Base-by-base conservation (phyloP, 2,797 vertebrate genomes). In the Cynodonichthys magdalenae region DNA sequence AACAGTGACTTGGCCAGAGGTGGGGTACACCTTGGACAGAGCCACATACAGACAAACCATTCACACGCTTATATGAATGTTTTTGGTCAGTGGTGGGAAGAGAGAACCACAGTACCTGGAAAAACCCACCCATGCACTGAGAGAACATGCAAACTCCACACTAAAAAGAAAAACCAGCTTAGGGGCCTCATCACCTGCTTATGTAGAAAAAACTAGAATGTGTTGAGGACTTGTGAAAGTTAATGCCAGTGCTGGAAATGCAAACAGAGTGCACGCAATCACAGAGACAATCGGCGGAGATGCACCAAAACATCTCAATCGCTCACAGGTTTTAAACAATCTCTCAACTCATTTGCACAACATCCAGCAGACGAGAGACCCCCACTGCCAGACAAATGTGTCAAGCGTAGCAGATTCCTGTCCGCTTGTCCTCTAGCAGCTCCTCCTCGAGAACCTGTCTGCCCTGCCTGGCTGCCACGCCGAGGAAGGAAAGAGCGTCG, bases 371-470 rank as follows among this genome's bases (percentile, higher is more conserved):
- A 75, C 72, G 69, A 41, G 53, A 75, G 24, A 24, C 24, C 24
- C 73, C 67, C 70, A 71, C 54, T 44, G 74, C 20, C 29, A 75
- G 65, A 67, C 61, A 73, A 82, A 89, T 83, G 66, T 87, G 86
- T 83, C 60, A 62, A 74, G 74, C 58, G 53, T 81, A 87, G 85
- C 87, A 87, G 85, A 87, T 80, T 81, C 76, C 88, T 81, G 79
- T 61, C 75, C 31, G 66, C 64, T 78, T 56, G 79, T 77, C 82
- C 77, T 83, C 75, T 79, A 46, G 62, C 77, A 28, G 81, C 87
- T 91, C 84, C 87, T 90, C 84, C 86, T 88, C 73, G 81, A 89
- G 90, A 91, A 93, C 89, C 89, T 92, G 91, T 90, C 89, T 85
- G 92, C 90, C 90, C 88, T 90, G 91, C 89, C 89, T 90, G 79